phyloP scores from a whole-genome alignment of 2,888 invertebrate genomes.

The Dolichomitus sp. region DNA sequence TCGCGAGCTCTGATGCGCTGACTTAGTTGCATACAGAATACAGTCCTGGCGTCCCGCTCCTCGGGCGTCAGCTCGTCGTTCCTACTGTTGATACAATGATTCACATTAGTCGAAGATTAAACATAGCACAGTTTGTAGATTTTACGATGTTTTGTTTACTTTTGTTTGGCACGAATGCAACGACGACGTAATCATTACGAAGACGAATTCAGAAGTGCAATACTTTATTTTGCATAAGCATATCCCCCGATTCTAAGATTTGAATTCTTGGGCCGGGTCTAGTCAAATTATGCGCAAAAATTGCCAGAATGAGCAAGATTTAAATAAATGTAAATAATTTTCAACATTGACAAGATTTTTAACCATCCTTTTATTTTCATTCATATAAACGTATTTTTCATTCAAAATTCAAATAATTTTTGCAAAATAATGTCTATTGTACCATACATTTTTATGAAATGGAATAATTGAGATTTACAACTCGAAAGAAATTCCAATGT shows the following conservation, averaged over 20 bases:
- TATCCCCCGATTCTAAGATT: constrained; percentile 70
- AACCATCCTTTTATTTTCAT: too few species aligned
- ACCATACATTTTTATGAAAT: too few species aligned
- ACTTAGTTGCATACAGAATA: constrained; percentile 99
- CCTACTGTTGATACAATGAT: constrained; percentile 70
- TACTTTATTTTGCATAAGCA: constrained; percentile 72
- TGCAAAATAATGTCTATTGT: too few species aligned
- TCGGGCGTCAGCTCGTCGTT: constrained; percentile 94
- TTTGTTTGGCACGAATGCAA: constrained; percentile 52
- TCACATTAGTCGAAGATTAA: constrained; percentile 12
- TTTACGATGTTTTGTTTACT: neutral
- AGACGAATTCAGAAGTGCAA: constrained; percentile 38
- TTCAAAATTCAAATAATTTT: too few species aligned
- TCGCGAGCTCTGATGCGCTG: constrained; percentile 97
- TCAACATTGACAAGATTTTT: too few species aligned
- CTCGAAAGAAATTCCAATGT: too few species aligned
- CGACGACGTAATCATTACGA: constrained; percentile 33
- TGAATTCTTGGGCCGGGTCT: constrained; percentile 68
- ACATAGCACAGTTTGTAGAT: neutral
- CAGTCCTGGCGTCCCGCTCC: constrained; percentile 99
- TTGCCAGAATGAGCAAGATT: too few species aligned
- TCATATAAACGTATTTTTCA: too few species aligned
- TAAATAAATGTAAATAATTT: neutral
- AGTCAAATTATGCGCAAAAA: constrained; percentile 72
- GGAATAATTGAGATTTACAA: too few species aligned